These are phyloP conservation scores for Dryobates pubescens DNA, from an alignment of 2,797 vertebrate genomes.

Conservation along the genomic window DNA sequence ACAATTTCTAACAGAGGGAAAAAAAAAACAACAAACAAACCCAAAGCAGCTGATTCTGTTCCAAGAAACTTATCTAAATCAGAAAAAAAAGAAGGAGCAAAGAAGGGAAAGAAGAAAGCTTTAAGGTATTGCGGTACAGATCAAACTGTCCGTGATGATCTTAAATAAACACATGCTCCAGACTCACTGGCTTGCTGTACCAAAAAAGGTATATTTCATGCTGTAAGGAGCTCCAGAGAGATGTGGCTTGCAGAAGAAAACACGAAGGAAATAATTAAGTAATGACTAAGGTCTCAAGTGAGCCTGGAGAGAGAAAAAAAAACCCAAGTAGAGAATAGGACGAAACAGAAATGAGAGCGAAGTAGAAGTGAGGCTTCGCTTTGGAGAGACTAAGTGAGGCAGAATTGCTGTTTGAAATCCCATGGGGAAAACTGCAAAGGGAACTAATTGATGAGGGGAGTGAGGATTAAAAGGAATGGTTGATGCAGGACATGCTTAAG, in stretches of 20 bases:
- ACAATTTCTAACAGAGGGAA: neutral
- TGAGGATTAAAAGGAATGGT: neutral
- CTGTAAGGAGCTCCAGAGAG: neutral
- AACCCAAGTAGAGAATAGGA: no score
- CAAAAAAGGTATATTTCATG: neutral
- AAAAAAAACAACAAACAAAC: neutral
- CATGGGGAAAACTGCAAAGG: neutral
- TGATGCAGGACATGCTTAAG: neutral
- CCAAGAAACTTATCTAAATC: conserved; percentile 28
- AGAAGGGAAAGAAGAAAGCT: neutral
- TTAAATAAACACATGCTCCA: neutral
- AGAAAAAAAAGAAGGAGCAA: neutral
- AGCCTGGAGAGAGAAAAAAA: no score
- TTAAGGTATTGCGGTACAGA: neutral
- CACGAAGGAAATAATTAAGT: neutral
- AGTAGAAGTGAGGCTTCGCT: neutral
- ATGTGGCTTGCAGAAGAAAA: neutral
- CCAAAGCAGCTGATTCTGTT: neutral
- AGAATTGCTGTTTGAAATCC: neutral
- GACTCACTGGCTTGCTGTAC: neutral
- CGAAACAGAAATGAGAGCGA: neutral
- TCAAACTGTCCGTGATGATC: neutral
- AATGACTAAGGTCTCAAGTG: no score
- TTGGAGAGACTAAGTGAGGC: neutral
- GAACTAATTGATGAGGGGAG: neutral